phyloP scores from a whole-genome alignment of 1,140 invertebrate genomes.

The Dendroctonus valens region DNA sequence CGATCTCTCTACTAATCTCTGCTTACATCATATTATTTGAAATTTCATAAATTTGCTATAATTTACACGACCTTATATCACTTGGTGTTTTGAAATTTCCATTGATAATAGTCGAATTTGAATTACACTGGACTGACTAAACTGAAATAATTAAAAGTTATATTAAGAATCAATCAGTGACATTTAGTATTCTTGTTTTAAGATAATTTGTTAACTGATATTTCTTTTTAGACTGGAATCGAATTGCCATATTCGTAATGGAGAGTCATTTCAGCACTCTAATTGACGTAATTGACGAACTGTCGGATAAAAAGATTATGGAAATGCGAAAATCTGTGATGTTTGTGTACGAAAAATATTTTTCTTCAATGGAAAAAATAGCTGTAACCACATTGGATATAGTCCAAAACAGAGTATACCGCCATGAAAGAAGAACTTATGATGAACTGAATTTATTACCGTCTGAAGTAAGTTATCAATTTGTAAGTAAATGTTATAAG shows the following conservation, averaged over 20 bases:
- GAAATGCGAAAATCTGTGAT: slow-evolving; percentile 60
- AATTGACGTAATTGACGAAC: slow-evolving; percentile 59
- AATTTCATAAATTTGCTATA: too few relatives aligned
- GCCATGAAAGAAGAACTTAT: slow-evolving; percentile 73
- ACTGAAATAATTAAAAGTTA: too few relatives aligned
- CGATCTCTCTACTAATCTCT: too few relatives aligned
- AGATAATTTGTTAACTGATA: not conserved
- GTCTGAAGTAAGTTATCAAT: slow-evolving; percentile 55
- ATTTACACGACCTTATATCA: too few relatives aligned
- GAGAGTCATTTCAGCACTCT: slow-evolving; percentile 78
- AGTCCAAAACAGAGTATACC: slow-evolving; percentile 89
- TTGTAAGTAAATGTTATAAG: not conserved
- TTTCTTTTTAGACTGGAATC: slow-evolving; percentile 67
- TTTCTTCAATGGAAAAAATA: slow-evolving; percentile 76
- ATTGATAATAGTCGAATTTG: too few relatives aligned
- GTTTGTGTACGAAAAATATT: slow-evolving; percentile 80
- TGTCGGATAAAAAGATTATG: slow-evolving; percentile 51
- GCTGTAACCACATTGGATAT: slow-evolving; percentile 82
- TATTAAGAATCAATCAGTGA: too few relatives aligned
- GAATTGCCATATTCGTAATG: slow-evolving; percentile 78
- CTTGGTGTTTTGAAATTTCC: too few relatives aligned
- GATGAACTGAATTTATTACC: slow-evolving; percentile 84
- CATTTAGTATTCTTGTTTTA: too few relatives aligned
- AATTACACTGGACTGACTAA: too few relatives aligned
- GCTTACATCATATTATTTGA: too few relatives aligned